Conservation (phyloP, 2,113 vertebrate species). For the Stercorarius parasiticus region DNA sequence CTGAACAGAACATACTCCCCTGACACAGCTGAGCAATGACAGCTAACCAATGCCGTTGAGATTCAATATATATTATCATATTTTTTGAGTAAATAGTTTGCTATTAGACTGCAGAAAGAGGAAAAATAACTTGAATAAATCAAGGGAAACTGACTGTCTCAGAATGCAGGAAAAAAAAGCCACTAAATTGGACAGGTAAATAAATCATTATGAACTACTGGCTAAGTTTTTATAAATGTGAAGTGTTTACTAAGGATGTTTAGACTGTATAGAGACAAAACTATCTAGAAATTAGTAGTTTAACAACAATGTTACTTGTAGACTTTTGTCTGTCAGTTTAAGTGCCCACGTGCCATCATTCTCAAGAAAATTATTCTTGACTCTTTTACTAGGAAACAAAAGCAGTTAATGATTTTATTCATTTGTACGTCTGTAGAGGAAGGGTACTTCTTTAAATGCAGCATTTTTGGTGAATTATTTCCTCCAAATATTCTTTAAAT, state of each 20-base stretch:
- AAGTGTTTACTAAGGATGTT: conserved; percentile 1
- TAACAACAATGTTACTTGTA: background rate
- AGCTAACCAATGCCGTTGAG: background rate
- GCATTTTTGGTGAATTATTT: background rate
- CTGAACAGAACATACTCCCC: background rate
- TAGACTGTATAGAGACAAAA: background rate
- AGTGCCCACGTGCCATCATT: background rate
- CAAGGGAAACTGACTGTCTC: background rate
- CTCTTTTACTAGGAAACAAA: background rate
- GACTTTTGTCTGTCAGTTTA: background rate
- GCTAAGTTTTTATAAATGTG: background rate
- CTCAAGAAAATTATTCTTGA: background rate
- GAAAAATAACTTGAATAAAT: background rate
- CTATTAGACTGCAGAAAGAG: background rate
- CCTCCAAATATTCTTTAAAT: background rate
- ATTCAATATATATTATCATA: background rate
- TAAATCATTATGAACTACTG: background rate
- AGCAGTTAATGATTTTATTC: background rate
- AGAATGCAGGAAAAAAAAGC: background rate
- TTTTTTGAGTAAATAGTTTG: background rate
- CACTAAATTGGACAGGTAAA: background rate
- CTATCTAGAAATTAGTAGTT: background rate
- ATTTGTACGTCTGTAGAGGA: background rate
- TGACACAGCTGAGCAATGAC: background rate
- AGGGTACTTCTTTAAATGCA: background rate